phyloP scores from a whole-genome alignment of 1,140 invertebrate genomes.

The Drosophila pseudoananassae region DNA sequence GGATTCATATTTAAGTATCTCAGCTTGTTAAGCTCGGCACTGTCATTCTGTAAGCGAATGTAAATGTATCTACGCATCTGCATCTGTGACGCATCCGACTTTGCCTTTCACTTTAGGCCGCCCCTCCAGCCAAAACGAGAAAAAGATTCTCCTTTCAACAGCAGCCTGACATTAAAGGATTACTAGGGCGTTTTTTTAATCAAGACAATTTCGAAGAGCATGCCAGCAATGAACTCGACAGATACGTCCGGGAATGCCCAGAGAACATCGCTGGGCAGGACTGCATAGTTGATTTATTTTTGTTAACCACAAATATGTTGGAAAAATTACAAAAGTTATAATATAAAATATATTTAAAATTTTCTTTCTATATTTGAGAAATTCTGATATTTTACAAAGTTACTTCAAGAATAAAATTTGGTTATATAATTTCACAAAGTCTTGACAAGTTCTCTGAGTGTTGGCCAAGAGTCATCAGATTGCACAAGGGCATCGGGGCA shows the following conservation, averaged over 20 bases:
- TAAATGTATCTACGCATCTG: conserved; percentile 28
- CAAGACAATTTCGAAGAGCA: conserved; percentile 2
- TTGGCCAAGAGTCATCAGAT: conserved; percentile 13
- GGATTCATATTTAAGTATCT: conserved; percentile 12
- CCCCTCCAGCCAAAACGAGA: conserved; percentile 6
- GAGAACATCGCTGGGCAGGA: conserved; percentile 22
- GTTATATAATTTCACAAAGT: neutral
- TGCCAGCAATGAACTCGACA: conserved; percentile 10
- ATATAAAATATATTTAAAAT: neutral
- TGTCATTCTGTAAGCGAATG: conserved; percentile 28
- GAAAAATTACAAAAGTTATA: neutral
- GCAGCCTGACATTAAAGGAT: conserved; percentile 63
- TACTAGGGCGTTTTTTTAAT: conserved; percentile 33
- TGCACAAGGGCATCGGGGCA: conserved; percentile 42
- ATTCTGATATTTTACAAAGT: too few species aligned
- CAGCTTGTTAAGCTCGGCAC: conserved; percentile 12
- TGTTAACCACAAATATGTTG: neutral
- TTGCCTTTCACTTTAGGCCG: conserved; percentile 44
- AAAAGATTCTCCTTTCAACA: conserved; percentile 38
- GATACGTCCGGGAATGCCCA: conserved; percentile 33
- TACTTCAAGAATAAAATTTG: neutral
- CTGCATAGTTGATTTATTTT: conserved; percentile 60
- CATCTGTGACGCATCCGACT: conserved; percentile 30
- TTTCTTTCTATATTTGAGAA: too few species aligned
- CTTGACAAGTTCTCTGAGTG: neutral